Evolutionary conservation across 2,113 vertebrate genomes (phyloP).

Genomic region (Aplodontia rufa): DNA sequence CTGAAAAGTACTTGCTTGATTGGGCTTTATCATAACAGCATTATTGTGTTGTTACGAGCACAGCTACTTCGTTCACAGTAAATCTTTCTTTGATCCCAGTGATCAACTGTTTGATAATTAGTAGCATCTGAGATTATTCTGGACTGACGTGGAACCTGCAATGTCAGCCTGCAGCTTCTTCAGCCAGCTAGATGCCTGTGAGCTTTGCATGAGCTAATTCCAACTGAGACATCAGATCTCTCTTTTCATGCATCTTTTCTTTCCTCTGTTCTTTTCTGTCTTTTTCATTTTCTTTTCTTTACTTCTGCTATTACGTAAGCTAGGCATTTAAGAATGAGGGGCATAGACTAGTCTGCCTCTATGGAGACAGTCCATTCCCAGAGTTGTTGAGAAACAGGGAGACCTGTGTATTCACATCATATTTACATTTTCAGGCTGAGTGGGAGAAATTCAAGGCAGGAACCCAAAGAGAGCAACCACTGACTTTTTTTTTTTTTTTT

Average conservation of each 20-base stretch:
- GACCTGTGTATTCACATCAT: not conserved
- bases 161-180: not conserved
- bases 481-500: too few relatives aligned
- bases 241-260: not conserved
- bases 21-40: not conserved
- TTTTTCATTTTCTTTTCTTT: not conserved
- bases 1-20: not conserved
- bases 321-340: not conserved
- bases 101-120: conserved; percentile 5
- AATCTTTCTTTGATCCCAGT: not conserved
- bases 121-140: not conserved
- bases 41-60: not conserved
- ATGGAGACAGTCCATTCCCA: not conserved
- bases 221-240: not conserved
- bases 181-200: not conserved
- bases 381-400: not conserved
- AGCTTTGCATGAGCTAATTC: not conserved
- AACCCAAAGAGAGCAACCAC: not conserved
- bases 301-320: not conserved
- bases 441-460: not conserved
- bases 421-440: not conserved
- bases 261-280: not conserved
- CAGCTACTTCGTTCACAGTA: not conserved
- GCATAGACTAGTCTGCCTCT: not conserved
- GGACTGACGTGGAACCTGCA: not conserved